Conservation (phyloP, 35 echinoderm and acorn worm species). For the Apostichopus parvimensis region DNA sequence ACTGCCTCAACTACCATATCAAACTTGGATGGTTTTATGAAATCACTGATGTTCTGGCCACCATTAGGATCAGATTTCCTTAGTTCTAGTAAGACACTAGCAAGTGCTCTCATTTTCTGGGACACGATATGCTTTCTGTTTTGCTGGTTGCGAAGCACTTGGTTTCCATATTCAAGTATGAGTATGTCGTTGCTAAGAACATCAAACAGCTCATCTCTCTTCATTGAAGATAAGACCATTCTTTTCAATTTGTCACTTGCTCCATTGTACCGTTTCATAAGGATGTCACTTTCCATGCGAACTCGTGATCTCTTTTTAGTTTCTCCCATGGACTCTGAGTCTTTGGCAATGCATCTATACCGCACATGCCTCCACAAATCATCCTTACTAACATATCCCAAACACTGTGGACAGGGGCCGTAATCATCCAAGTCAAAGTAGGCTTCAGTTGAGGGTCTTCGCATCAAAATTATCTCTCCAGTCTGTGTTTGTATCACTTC, state of each 20-base stretch:
- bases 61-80: slow-evolving; percentile 1
- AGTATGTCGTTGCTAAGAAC: slow-evolving; percentile 5
- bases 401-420: neutral
- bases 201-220: slow-evolving; percentile 32
- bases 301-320: neutral
- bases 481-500: neutral
- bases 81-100: neutral
- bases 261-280: neutral
- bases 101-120: slow-evolving; percentile 11
- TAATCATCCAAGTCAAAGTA: neutral
- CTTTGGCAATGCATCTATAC: slow-evolving; percentile 9
- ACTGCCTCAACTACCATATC: neutral
- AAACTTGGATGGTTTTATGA: slow-evolving; percentile 15
- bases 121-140: neutral
- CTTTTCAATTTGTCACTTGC: slow-evolving; percentile 6
- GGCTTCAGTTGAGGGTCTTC: neutral
- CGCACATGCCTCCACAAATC: neutral
- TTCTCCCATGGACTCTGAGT: neutral
- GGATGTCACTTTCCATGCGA: neutral
- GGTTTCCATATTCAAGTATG: slow-evolving; percentile 9
- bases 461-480: neutral
- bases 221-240: slow-evolving; percentile 14
- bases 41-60: neutral
- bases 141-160: neutral
- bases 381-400: slow-evolving; percentile 5